phyloP scores from a whole-genome alignment of 2,797 vertebrate genomes.

The Alcedo atthis region DNA sequence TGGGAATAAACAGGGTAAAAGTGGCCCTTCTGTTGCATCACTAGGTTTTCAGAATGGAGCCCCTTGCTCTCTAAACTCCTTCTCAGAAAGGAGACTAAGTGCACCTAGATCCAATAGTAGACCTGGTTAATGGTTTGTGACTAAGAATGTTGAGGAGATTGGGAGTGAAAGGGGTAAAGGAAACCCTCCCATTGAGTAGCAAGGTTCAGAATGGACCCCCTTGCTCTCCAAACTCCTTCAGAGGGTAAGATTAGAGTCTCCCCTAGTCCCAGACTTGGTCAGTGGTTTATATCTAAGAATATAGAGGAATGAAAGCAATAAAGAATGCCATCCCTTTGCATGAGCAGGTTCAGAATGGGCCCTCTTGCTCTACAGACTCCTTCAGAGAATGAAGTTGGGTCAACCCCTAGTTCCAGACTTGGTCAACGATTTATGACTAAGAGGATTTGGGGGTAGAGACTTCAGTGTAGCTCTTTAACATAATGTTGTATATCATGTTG shows the following conservation, averaged over 20 bases:
- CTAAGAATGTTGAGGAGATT: neutral
- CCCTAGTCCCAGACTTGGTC: neutral
- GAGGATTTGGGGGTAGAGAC: neutral
- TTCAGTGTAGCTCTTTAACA: neutral
- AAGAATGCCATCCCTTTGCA: too few relatives aligned
- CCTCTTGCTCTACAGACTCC: too few relatives aligned
- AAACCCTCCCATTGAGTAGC: neutral
- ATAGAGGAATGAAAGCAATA: too few relatives aligned
- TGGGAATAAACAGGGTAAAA: neutral
- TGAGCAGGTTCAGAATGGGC: too few relatives aligned
- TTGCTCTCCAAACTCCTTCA: neutral
- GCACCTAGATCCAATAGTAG: neutral
- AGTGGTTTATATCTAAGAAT: too few relatives aligned
- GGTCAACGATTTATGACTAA: neutral
- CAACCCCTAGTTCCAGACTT: too few relatives aligned
- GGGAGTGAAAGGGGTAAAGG: neutral
- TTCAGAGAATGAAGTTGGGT: too few relatives aligned
- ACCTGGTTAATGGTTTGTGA: neutral
- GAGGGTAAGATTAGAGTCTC: neutral
- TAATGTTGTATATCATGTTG: neutral
- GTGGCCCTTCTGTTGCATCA: too few relatives aligned
- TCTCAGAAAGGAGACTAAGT: neutral
- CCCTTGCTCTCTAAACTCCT: neutral
- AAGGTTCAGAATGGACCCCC: neutral
- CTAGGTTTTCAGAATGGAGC: neutral